Conservation (phyloP, 1,140 invertebrate genomes). For the Meteorus sp. region DNA sequence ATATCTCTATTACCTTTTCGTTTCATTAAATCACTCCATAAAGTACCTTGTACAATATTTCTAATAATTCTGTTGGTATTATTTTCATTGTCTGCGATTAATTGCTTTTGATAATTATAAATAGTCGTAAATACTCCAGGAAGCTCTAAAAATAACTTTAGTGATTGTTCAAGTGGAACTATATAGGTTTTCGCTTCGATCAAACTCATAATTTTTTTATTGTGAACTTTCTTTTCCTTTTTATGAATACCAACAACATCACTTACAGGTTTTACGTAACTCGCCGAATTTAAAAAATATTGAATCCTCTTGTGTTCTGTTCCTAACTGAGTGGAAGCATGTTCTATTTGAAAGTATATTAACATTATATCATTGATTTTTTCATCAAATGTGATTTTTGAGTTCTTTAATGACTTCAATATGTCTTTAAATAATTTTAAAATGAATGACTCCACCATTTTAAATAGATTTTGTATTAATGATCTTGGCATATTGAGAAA, state of each 20-base stretch:
- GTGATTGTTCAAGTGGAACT: not conserved
- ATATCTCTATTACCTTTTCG: not conserved
- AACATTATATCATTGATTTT: not conserved
- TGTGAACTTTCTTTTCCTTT: not conserved
- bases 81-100: not conserved
- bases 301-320: not conserved
- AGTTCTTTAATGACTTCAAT: too few species aligned
- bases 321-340: not conserved
- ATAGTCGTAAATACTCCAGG: not conserved
- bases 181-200: not conserved
- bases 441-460: not conserved
- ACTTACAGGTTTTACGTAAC: not conserved
- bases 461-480: not conserved
- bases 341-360: not conserved
- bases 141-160: not conserved
- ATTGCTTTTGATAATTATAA: slow-evolving; percentile 2
- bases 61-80: not conserved
- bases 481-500: too few species aligned
- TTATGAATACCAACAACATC: not conserved
- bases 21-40: not conserved
- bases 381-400: too few species aligned
- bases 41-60: slow-evolving; percentile 3
- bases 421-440: not conserved
- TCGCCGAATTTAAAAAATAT: not conserved
- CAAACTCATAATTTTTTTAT: not conserved